Evolutionary conservation across 2,797 vertebrate species (phyloP).

Genomic region (Brotula barbata): DNA sequence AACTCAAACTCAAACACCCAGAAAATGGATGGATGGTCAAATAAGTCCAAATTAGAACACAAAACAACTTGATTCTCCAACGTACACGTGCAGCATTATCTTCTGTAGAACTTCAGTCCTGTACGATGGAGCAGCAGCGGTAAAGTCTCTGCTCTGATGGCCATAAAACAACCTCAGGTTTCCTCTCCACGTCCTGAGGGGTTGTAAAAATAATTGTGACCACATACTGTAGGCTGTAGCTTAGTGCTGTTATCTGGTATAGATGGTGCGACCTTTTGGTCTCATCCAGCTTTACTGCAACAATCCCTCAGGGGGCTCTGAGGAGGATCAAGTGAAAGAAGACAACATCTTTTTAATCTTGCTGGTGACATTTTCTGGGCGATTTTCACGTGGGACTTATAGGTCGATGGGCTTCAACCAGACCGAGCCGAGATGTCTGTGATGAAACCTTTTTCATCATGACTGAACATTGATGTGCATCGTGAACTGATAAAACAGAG

Average conservation of each 20-base stretch:
- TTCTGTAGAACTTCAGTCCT: no score
- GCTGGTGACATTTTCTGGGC: conserved; percentile 11
- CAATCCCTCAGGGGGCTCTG: conserved; percentile 32
- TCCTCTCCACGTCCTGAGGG: conserved; percentile 4
- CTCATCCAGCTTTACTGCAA: conserved; percentile 41
- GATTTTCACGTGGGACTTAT: neutral
- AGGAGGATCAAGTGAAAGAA: conserved; percentile 27
- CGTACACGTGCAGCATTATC: no score
- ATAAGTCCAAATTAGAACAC: no score
- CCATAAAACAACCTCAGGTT: neutral
- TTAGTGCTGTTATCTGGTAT: conserved; percentile 43
- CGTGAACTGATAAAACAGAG: conserved; percentile 27
- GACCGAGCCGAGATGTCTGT: neutral
- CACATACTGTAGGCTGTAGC: conserved; percentile 13
- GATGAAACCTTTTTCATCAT: conserved; percentile 27
- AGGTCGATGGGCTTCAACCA: neutral
- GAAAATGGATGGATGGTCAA: no score
- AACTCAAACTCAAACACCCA: no score
- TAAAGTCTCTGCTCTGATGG: no score
- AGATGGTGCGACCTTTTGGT: conserved; percentile 42
- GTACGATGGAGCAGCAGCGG: no score
- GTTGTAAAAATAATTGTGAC: conserved; percentile 18
- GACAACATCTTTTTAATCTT: conserved; percentile 41
- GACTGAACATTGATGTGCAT: conserved; percentile 33
- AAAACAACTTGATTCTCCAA: no score